Percentiles rank a stretch among this genome's conserved stretches.
These are phyloP conservation scores for Pantherophis vulpinus DNA, from an alignment of 2,797 vertebrate genomes.

Conservation along the genomic window DNA sequence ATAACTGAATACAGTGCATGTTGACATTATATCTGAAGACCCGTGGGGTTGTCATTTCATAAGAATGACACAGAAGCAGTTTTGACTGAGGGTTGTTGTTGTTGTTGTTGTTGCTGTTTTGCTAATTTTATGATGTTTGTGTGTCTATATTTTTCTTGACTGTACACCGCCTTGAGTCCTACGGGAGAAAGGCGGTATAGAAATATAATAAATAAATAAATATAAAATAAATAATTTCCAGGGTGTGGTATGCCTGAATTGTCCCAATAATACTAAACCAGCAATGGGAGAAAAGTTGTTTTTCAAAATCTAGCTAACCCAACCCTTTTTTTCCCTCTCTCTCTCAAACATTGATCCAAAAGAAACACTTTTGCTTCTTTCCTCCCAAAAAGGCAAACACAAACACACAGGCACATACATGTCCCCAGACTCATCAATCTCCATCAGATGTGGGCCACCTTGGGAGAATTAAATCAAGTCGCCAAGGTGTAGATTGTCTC, in stretches of 20 bases:
- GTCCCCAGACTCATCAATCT: neutral
- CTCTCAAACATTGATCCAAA: neutral
- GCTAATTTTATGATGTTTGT: too few relatives aligned
- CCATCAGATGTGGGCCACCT: neutral
- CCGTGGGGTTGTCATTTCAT: neutral
- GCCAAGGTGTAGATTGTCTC: neutral
- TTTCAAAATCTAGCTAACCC: neutral
- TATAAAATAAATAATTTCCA: too few relatives aligned
- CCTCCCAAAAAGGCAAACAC: neutral
- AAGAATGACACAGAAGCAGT: neutral
- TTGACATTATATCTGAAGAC: neutral
- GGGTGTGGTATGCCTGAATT: too few relatives aligned
- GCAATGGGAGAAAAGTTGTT: neutral
- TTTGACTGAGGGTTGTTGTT: neutral
- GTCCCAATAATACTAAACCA: too few relatives aligned
- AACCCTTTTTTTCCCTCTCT: accelerated
- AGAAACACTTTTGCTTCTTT: neutral
- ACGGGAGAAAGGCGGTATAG: too few relatives aligned
- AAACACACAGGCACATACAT: neutral
- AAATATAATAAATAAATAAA: too few relatives aligned
- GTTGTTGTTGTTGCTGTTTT: too few relatives aligned
- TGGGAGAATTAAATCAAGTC: neutral
- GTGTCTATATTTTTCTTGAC: too few relatives aligned
- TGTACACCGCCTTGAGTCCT: too few relatives aligned
- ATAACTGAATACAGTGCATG: neutral